Evolutionary conservation across 1,140 invertebrate species (phyloP).

Genomic region (Copidosoma floridanum): DNA sequence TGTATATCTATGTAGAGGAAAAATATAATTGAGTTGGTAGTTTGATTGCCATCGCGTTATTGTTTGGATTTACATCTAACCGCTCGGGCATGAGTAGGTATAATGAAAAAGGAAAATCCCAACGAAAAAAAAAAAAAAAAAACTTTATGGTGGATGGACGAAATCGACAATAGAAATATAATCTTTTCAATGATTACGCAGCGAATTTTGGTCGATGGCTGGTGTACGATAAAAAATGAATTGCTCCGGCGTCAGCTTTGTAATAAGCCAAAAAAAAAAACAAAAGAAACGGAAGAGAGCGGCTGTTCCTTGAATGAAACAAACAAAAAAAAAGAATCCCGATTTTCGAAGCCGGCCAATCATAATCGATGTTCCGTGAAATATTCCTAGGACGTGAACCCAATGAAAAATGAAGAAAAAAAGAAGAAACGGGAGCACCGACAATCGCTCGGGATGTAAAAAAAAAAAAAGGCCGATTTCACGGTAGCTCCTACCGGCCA

Average conservation of each 20-base stretch:
- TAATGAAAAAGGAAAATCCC: too few relatives aligned
- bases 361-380: constrained; percentile 30
- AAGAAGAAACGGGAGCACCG: neutral
- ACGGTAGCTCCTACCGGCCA: constrained; percentile 25
- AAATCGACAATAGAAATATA: constrained; percentile 25
- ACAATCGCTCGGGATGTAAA: constrained; percentile 1
- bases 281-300: neutral
- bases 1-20: too few relatives aligned
- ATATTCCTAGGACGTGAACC: too few relatives aligned
- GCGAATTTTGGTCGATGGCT: neutral
- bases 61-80: too few relatives aligned
- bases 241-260: constrained; percentile 5
- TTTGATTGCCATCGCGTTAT: too few relatives aligned
- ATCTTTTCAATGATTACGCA: constrained; percentile 24
- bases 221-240: constrained; percentile 13
- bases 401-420: neutral
- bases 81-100: too few relatives aligned
- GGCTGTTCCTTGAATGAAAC: neutral
- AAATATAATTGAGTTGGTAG: too few relatives aligned
- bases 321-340: constrained; percentile 15
- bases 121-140: too few relatives aligned
- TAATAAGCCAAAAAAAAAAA: constrained; percentile 19
- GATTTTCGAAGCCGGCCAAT: constrained; percentile 20
- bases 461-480: constrained; percentile 26
- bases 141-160: neutral